Base-by-base conservation (phyloP, 1,140 invertebrate species). In the Saccostrea cuccullata region DNA sequence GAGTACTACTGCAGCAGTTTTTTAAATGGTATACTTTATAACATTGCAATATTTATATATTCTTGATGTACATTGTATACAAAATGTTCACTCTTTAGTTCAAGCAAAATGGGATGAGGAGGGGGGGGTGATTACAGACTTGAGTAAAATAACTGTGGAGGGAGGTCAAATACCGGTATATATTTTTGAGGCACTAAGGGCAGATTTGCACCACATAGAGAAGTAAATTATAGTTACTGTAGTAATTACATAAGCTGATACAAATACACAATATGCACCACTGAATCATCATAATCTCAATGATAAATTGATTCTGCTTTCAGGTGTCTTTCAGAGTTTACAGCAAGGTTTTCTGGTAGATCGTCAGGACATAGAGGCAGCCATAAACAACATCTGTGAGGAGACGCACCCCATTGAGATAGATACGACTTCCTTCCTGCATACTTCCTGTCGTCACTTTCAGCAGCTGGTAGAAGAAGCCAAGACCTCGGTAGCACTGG, bases 331-430 rank as follows among this genome's bases (percentile, higher is more conserved):
- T 89, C 88, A 92, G 70, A 95, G 94, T 13, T 93, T 97, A 67
- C 96, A 97, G 90, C 93, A 96, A 15, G 96, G 96, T 85, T 95
- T 96, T 11, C 94, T 95, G 47, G 93, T 97, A 8, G 96, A 96
- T 90, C 95, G 95, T 26, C 94, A 96, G 67, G 97, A 97, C 92
- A 96, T 97, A 91, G 96, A 97, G 89, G 96, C 96, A 26, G 97
- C 97, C n/a, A 96, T 97, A 58, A 96, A 97, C 92, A 93, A 93
- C 82, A 96, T 97, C 90, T 97, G 97, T 92, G 96, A 97, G 89
- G 97, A 97, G 95, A 91, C 91, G 6, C 95, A 96, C 26, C 94
- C 96, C 1, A 95, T 97, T 56, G 97, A 97, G 93, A 96, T 97
- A 87, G 96, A 97, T 92, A 97, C 97, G 36, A 97, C 97, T 1